Conservation (phyloP, 1,140 invertebrate genomes). For the Myzus persicae region DNA sequence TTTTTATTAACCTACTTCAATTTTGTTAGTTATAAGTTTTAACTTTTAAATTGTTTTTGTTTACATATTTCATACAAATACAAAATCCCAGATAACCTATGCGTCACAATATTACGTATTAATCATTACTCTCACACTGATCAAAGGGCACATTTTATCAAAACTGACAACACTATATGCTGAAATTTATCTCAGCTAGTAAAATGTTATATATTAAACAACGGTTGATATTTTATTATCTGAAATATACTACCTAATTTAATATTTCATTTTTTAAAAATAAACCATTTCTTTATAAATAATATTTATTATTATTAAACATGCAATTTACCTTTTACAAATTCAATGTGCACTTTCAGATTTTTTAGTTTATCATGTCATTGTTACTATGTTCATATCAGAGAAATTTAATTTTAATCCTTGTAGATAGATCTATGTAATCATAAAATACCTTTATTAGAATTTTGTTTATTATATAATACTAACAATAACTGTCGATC, state of each 20-base stretch:
- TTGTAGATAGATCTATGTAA: constrained; percentile 8
- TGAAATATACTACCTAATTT: not conserved
- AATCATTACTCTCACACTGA: not conserved
- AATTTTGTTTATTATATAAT: not conserved
- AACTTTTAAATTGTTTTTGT: not conserved
- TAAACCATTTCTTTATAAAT: not conserved
- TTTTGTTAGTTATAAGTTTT: not conserved
- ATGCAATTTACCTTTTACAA: not conserved
- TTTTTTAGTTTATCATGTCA: not conserved
- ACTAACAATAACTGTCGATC: not conserved
- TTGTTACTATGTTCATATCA: not conserved
- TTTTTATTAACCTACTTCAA: not conserved
- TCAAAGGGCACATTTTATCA: constrained; percentile 49
- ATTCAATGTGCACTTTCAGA: not conserved
- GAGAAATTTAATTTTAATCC: constrained; percentile 2
- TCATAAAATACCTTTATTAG: not conserved
- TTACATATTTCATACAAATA: not conserved
- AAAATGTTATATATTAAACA: not conserved
- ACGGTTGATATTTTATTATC: constrained; percentile 1
- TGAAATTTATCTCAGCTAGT: not conserved
- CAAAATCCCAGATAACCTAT: constrained; percentile 5
- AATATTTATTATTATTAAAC: not conserved
- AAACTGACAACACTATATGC: constrained; percentile 33
- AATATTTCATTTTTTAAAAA: not conserved
- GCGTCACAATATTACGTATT: not conserved